Base-by-base conservation (phyloP, 2,113 vertebrate genomes). In the Cygnus buccinator region DNA sequence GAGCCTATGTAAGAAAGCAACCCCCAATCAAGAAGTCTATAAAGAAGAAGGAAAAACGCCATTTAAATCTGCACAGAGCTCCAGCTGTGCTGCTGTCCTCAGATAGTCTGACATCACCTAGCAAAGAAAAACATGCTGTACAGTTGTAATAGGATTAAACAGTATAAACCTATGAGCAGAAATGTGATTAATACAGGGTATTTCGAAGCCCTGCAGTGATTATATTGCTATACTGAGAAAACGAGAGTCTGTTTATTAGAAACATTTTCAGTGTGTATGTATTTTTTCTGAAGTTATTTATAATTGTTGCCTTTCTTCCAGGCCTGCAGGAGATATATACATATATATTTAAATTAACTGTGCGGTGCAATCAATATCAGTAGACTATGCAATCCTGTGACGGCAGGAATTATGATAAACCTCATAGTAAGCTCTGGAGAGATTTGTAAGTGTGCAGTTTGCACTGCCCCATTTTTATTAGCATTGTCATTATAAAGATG, bases 401-500 rank as follows among this genome's bases (percentile, higher is more conserved):
- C 89, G 90, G 82, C 85, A 94, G 88, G 94, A 96, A 92, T 94
- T 93, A 88, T 75, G 83, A 63, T 90, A 94, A 90, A 57, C 83
- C 65, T 92, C 48, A 54, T 25, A 57, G 50, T 95, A 93, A 95
- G 92, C 76, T 90, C 79, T 93, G 52, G 59, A 94, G 84, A 95
- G 62, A 91, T 90, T 86, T 95, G 50, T 92, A 94, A 83, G n/a
- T 78, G 33, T 73, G 63, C 44, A 52, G 76, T 85, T 92, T 92
- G 79, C 76, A 46, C 13, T 80, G 83, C 25, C 72, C 61, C 48
- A 28, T 88, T 95, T 96, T 90, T 96, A 94, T 95, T 90, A 96
- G 88, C 82, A 52, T 92, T 96, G 96, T 91, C 92, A 96, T 96
- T 94, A 94, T 73, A 63, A 93, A 95, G 85, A 91, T 96, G 61